Percentiles rank a stretch among this genome's conserved stretches.
phyloP scores from a whole-genome alignment of 1,140 invertebrate species.

The Drosophila santomea region DNA sequence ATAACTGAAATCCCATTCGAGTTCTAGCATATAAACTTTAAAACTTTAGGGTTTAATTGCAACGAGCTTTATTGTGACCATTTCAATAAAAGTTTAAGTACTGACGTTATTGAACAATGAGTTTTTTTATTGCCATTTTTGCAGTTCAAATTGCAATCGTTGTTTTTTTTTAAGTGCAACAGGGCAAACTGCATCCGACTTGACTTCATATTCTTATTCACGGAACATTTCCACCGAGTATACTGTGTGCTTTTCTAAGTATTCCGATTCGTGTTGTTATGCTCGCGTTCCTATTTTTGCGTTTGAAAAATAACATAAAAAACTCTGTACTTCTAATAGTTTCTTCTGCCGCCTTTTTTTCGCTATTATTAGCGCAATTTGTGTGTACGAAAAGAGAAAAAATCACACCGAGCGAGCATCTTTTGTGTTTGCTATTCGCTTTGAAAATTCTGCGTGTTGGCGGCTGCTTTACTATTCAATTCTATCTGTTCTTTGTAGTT shows the following conservation, averaged over 20 bases:
- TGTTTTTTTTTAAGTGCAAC: constrained; percentile 2
- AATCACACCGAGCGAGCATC: constrained; percentile 1
- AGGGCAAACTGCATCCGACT: constrained; percentile 24
- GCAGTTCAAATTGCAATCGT: background rate
- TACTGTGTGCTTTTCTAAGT: constrained; percentile 14
- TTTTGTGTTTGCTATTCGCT: constrained; percentile 20
- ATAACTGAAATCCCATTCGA: background rate
- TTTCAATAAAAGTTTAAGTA: background rate
- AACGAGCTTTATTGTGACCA: background rate
- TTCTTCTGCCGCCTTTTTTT: constrained; percentile 45
- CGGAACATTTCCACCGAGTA: constrained; percentile 39
- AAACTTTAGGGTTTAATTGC: background rate
- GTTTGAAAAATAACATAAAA: background rate
- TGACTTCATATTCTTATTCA: constrained; percentile 31
- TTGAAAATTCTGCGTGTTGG: constrained; percentile 34
- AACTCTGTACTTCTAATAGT: constrained; percentile 67
- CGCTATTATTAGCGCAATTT: constrained; percentile 79
- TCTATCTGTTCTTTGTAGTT: constrained; percentile 23
- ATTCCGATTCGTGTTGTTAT: constrained; percentile 17
- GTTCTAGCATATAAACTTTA: background rate
- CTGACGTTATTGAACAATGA: background rate
- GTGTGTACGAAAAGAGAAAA: constrained; percentile 28
- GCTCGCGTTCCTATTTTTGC: constrained; percentile 43
- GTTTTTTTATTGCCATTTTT: background rate
- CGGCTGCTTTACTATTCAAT: constrained; percentile 27